Evolutionary conservation across 2,113 vertebrate species (phyloP), one percentile per base, ranked within the genome.

Genomic region (Calyptommatus sinebrachiatus): DNA sequence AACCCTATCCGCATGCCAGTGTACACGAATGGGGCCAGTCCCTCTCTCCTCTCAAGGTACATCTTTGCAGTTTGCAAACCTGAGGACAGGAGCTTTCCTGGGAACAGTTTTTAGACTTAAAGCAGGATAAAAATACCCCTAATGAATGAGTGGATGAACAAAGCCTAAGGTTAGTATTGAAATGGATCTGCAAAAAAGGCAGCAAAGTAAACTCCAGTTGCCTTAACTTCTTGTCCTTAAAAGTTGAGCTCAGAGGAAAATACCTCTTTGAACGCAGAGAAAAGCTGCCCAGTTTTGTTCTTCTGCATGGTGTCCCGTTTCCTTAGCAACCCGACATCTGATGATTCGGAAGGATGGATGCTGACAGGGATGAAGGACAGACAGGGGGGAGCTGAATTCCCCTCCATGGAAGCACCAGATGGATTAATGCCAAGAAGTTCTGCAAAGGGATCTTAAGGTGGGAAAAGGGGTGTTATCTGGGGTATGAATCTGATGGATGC

Each of bases 341-440:
- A 69, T 41, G 50, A 18, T 71, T 78, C 31, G 60, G 48, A 71
- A 78, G 67, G 21, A 78, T 78, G 67, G 41, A 21, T 78, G 12
- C 24, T 45, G 26, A 28, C 50, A 53, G 26, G 53, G 31, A 57
- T 11, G 9, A 16, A 75, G 73, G 53, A 45, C 9, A 22, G 11
- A 4, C 50, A 20, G 26, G 1, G 26, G 18, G n/a, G 4, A 28
- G 48, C 24, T 46, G 26, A 24, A 53, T 61, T 29, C 14, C 12
- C 53, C 29, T 11, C 53, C 28, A 57, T 12, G 14, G 16, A 14
- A 31, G 75, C 20, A 67, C 3, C 41, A 77, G n/a, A 1, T 16
- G 75, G 9, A 48, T 66, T 41, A 66, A 7, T 67, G 45, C 18
- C n/a, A 28, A 2, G 2, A n/a, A 18, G 28, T 29, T 29, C 28